Conservation (phyloP, 1,140 invertebrate species). For the Harpegnathos saltator region DNA sequence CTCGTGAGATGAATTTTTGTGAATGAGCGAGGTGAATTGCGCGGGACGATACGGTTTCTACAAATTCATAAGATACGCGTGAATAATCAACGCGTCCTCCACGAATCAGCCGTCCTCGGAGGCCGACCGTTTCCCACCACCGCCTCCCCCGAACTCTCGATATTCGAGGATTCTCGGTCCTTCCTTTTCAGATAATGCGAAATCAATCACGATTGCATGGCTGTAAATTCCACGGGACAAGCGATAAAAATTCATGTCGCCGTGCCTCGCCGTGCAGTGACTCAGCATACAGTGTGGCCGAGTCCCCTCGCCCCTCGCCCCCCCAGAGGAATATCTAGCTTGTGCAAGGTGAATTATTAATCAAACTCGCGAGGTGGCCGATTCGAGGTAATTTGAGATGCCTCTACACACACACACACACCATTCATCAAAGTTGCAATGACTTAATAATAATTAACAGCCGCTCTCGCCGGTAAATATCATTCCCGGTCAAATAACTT, state of each 20-base stretch:
- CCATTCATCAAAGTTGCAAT: constrained; percentile 19
- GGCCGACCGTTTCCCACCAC: neutral
- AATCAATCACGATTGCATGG: constrained; percentile 7
- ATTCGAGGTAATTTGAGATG: constrained; percentile 39
- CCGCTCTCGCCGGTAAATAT: constrained; percentile 40
- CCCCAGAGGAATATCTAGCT: neutral
- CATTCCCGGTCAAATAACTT: constrained; percentile 11
- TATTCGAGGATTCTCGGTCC: neutral
- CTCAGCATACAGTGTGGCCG: too few relatives aligned
- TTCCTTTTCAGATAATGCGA: neutral
- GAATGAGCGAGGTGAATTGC: too few relatives aligned
- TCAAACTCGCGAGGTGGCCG: neutral
- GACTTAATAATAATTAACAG: constrained; percentile 35
- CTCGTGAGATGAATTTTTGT: too few relatives aligned
- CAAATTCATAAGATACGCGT: neutral
- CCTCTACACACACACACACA: constrained; percentile 3
- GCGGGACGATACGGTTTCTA: too few relatives aligned
- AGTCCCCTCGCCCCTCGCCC: too few relatives aligned
- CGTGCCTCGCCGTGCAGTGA: too few relatives aligned
- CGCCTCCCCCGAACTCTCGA: neutral
- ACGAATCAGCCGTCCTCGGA: constrained; percentile 15
- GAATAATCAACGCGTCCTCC: neutral
- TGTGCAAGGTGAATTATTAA: constrained; percentile 32
- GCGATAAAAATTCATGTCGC: too few relatives aligned
- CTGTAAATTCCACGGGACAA: neutral